Base-by-base conservation (phyloP, 2,797 vertebrate genomes). In the Synanceia verrucosa region DNA sequence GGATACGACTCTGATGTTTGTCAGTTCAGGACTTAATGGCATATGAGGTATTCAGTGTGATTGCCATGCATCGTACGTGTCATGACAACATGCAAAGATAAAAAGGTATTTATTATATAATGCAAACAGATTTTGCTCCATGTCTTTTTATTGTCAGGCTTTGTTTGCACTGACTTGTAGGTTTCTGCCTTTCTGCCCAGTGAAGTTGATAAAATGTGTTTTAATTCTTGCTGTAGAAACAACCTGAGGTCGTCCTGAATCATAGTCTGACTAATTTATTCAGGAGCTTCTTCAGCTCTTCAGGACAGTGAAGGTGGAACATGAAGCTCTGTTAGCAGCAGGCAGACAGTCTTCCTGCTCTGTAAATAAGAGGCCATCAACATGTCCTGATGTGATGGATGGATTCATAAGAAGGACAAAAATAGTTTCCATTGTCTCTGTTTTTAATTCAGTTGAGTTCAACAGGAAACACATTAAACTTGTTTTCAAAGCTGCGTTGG, bases 311-410 rank as follows among this genome's bases (percentile, higher is more conserved):
- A 13, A 36, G 59, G 46, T 58, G 24, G 37, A 48, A 53, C 53
- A 4, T 2, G 4, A 0, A 41, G 41, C 14, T 36, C 28, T 24
- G 26, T 36, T 44, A 4, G 21, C 50, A 0, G 39, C 36, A 31
- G 53, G 12, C 1, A 37, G 60, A 48, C n/a, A 11, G 13, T 4
- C 0, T 26, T 31, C n/a, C 6, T 28, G 18, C 9, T 23, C 24
- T 63, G 29, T 50, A 29, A 64, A 70, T 51, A 41, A 3, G 68
- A 43, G 11, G 36, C 28, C 18, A 50, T 77, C 24, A 70, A 43
- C 72, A 58, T 6, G 70, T 75, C 70, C 43, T 4, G 33, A 9
- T 29, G 37, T 75, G 78, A 81, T 79, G 65, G 67, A 82, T 65
- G 74, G 55, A 68, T 62, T 46, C 73, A 57, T 48, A 23, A 41